Conservation (phyloP, 2,888 invertebrate species). For the Drosophila meridionalis region DNA sequence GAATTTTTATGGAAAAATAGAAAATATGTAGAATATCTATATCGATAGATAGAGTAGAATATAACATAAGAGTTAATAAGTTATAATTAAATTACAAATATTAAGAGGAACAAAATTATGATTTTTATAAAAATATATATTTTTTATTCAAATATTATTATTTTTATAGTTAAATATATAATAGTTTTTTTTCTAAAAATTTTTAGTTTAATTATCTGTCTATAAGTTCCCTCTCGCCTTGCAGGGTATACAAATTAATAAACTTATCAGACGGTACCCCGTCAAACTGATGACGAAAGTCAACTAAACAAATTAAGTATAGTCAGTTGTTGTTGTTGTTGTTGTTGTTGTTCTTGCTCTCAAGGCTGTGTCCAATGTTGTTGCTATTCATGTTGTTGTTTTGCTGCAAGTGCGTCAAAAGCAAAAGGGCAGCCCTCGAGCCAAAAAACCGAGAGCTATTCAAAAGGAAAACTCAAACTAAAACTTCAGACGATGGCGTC, state of each 20-base stretch:
- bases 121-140: neutral
- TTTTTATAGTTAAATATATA: neutral
- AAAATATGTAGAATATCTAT: too few relatives aligned
- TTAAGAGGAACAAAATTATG: too few relatives aligned
- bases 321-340: slow-evolving; percentile 31
- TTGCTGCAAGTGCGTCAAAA: slow-evolving; percentile 53
- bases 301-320: slow-evolving; percentile 59
- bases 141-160: neutral
- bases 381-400: slow-evolving; percentile 8
- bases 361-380: slow-evolving; percentile 9
- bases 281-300: slow-evolving; percentile 61
- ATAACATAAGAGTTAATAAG: too few relatives aligned
- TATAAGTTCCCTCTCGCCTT: neutral
- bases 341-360: slow-evolving; percentile 13
- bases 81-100: too few relatives aligned
- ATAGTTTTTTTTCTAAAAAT: neutral
- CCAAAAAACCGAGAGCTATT: slow-evolving; percentile 43
- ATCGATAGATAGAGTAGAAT: too few relatives aligned
- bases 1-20: too few relatives aligned
- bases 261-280: slow-evolving; percentile 29
- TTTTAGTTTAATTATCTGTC: neutral
- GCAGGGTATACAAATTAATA: slow-evolving; percentile 50
- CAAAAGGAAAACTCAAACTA: slow-evolving; percentile 50
- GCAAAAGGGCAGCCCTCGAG: slow-evolving; percentile 32
- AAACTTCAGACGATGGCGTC: slow-evolving; percentile 63